Base-by-base conservation (phyloP, 2,113 vertebrate genomes). In the Coptodon bakossiorum region DNA sequence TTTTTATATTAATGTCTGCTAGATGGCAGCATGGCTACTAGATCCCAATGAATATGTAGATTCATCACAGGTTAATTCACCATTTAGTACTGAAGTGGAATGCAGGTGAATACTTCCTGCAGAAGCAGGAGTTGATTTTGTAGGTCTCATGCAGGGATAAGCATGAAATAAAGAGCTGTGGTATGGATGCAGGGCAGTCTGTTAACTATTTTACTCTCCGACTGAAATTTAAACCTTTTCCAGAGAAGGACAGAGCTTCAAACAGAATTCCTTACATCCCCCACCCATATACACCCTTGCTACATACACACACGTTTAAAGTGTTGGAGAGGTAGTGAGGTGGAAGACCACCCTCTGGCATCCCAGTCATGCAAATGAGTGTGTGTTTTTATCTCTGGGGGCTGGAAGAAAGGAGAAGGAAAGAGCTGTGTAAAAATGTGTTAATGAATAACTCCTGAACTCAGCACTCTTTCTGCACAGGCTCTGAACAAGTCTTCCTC, bases 131-230 rank as follows among this genome's bases (percentile, higher is more conserved):
- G 40, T 36, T 40, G 24, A 45, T 38, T 29, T 7, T 1, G 12
- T 36, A n/a, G 10, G 29, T 82, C 7, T 45, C 12, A 29, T 48
- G 40, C 40, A 36, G 57, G 19, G 59, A 12, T 6, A 40, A 50
- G n/a, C 19, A 53, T 84, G 59, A n/a, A 40, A 22, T 6, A 7
- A 36, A 83, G 84, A 82, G 63, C 50, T 29, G 56, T 76, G 86
- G 24, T 82, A 17, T 34, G 45, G 83, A 89, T 84, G 87, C 84
- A 57, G 76, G 83, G 27, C 90, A 95, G 94, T 95, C 94, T 96
- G 95, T 95, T 95, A 95, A 95, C 95, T 93, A 95, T 96, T 96
- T 96, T 88, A 93, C 90, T 89, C 85, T 86, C 87, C 84, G 36
- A 85, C 91, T 96, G 95, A 94, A 96, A 96, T 91, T 88, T 89